phyloP scores from a whole-genome alignment of 2,888 invertebrate species.

The Adelognathus sp. region DNA sequence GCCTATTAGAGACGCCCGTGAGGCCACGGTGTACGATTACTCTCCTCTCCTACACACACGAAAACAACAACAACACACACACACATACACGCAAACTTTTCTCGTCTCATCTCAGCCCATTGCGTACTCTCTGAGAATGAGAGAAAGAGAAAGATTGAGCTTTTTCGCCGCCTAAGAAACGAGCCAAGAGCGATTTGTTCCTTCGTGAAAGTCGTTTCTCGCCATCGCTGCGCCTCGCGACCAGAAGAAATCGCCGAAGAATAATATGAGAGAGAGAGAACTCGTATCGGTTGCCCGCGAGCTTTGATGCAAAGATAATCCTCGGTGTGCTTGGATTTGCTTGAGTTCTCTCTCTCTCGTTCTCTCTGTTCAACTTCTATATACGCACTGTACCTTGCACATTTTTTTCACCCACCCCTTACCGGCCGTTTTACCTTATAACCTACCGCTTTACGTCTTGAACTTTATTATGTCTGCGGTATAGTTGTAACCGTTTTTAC shows the following conservation, averaged over 20 bases:
- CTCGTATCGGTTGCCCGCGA: conserved; percentile 73
- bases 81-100: conserved; percentile 8
- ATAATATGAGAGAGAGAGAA: conserved; percentile 72
- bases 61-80: no score
- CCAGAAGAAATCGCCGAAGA: conserved; percentile 54
- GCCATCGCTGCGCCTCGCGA: conserved; percentile 15
- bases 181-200: conserved; percentile 20
- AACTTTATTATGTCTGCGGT: conserved; percentile 41
- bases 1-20: conserved; percentile 70
- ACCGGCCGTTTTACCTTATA: conserved; percentile 35
- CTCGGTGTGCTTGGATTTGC: conserved; percentile 47
- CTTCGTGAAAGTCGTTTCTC: conserved; percentile 29
- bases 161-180: conserved; percentile 14
- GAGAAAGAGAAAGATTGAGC: not conserved
- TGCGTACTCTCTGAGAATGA: not conserved
- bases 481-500: not conserved
- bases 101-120: not conserved
- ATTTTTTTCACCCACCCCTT: not conserved
- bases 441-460: conserved; percentile 30
- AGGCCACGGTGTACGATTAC: conserved; percentile 68
- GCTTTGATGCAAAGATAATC: conserved; percentile 73
- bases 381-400: conserved; percentile 8
- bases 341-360: not conserved
- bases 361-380: no score
- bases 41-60: conserved; percentile 7